phyloP scores from a whole-genome alignment of 1,140 invertebrate species.

The Thaumetopoea pityocampa region DNA sequence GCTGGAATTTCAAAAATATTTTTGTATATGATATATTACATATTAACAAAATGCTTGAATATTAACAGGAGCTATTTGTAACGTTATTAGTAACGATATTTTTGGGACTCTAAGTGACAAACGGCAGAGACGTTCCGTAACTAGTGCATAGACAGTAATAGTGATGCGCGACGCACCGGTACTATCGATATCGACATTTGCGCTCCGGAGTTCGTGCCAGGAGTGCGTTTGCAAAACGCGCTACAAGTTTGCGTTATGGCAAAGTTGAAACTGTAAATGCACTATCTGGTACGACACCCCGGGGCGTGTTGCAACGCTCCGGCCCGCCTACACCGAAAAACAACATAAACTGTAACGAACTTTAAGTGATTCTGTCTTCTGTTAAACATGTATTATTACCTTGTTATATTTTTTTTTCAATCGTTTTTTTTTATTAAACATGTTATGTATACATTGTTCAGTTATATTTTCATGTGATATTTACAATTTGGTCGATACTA shows the following conservation, averaged over 20 bases:
- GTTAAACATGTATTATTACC: slow-evolving; percentile 9
- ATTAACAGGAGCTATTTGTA: too few species aligned
- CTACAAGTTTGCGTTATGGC: slow-evolving; percentile 66
- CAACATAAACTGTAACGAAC: slow-evolving; percentile 39
- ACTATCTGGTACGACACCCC: slow-evolving; percentile 99
- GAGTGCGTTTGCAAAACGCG: slow-evolving; percentile 94
- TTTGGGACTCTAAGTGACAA: slow-evolving; percentile 38
- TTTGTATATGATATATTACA: too few species aligned
- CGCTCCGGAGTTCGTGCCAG: slow-evolving; percentile 94
- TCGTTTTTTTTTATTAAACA: slow-evolving; percentile 19
- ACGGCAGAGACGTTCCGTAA: slow-evolving; percentile 55
- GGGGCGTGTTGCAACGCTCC: slow-evolving; percentile 73
- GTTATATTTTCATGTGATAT: slow-evolving; percentile 15
- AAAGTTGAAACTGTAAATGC: slow-evolving; percentile 96
- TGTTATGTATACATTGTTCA: slow-evolving; percentile 14
- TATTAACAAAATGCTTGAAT: too few species aligned
- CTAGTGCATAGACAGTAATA: slow-evolving; percentile 55
- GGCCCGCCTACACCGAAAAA: slow-evolving; percentile 38
- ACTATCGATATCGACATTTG: slow-evolving; percentile 55
- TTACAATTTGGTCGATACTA: slow-evolving; percentile 9
- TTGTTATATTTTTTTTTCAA: slow-evolving; percentile 21
- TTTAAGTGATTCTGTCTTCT: slow-evolving; percentile 24
- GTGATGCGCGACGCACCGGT: slow-evolving; percentile 46
- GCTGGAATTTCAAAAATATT: too few species aligned
- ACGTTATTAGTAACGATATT: too few species aligned